Base-by-base conservation (phyloP, 2,888 invertebrate genomes). In the Keiferia lycopersicella region DNA sequence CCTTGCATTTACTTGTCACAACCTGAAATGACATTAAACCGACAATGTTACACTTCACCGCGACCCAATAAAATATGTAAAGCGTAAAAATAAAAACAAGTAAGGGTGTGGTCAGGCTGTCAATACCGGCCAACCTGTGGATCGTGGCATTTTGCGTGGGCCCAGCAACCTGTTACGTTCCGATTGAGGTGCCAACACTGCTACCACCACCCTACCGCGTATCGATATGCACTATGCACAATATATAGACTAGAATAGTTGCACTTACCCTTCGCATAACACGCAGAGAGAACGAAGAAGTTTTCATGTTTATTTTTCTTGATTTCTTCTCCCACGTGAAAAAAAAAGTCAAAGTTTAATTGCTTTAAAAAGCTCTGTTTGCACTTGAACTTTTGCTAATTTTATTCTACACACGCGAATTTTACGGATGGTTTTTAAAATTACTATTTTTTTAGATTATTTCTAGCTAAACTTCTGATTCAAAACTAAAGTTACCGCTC, bases 261-360 rank as follows among this genome's bases (percentile, higher is more conserved):
- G 53, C 38, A 93, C 95, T 94, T 83, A 95, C 95, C 95, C 95
- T 93, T 89, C 95, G 93, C 95, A 95, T 95, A 76, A 95, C 95
- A 72, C 95, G 94, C 62, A 95, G 93, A 20, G 95, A 95, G 82
- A 95, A 95, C 78, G 95, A 95, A 61, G 95, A 95, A 50, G 95
- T 95, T 94, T 95, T 95, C 95, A 95, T 95, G 79, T 92, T 94
- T 86, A 86, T 84, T 81, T 83, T 76, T 69, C 69, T 70, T 67
- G 67, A 66, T 74, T 68, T 65, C 68, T 68, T 67, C 77, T 71
- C 81, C 76, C 76, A 70, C 68, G 67, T 69, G 75, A 78, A 71
- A 68, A 56, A 56, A 56, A 56, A 30, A n/a, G 56, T 56, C 26
- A 56, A 56, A 30, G 56, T 56, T 70, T 71, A 61, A 59, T 53